Conservation (phyloP, 2,888 invertebrate species). For the Periphyllus acericola region DNA sequence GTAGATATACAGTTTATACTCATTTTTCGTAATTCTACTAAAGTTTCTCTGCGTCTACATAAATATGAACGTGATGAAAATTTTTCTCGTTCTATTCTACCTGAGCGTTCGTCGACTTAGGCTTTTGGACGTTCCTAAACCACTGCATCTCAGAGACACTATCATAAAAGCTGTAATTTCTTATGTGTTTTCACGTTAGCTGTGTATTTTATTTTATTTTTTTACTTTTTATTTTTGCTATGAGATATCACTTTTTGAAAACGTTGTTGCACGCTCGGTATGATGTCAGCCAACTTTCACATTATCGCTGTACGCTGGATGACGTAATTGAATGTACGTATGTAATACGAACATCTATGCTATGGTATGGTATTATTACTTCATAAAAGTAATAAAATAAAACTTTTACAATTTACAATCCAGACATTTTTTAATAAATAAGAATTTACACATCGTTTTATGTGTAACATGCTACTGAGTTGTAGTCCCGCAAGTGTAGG, state of each 20-base stretch:
- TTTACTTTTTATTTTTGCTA: not conserved
- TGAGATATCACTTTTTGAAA: not conserved
- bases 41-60: not conserved
- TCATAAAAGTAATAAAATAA: not conserved
- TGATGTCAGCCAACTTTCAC: constrained; percentile 37
- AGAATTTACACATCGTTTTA: too few species aligned
- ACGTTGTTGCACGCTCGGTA: not conserved
- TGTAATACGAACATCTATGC: not conserved
- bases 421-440: not conserved
- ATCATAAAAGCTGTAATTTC: not conserved
- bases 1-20: too few species aligned
- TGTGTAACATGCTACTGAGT: not conserved
- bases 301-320: not conserved
- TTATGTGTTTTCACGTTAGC: not conserved
- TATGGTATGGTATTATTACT: not conserved
- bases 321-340: not conserved
- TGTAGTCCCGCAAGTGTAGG: too few species aligned
- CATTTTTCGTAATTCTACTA: too few species aligned
- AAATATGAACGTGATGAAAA: not conserved
- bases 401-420: not conserved
- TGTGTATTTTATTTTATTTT: not conserved
- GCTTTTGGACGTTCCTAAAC: not conserved
- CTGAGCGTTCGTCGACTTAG: not conserved
- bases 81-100: not conserved
- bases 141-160: too few species aligned